These are phyloP conservation scores for Hydrolagus colliei DNA, from an alignment of 2,797 vertebrate genomes.

Conservation along the genomic window DNA sequence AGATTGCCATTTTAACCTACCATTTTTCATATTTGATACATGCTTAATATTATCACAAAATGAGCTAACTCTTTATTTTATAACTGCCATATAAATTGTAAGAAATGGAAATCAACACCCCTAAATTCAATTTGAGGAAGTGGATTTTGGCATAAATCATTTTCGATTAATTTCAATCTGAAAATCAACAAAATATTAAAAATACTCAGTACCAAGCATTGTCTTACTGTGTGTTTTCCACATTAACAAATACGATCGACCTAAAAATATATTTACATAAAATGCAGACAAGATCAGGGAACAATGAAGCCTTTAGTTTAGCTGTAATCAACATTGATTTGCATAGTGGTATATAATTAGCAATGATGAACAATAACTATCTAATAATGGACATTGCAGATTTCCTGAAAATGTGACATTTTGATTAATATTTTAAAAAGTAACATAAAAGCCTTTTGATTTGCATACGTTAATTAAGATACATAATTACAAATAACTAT, in stretches of 20 bases:
- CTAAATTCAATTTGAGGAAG: background rate
- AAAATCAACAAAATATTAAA: background rate
- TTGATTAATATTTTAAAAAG: slow-evolving; percentile 97
- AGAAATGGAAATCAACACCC: slow-evolving; percentile 8
- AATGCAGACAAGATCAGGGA: slow-evolving; percentile 99
- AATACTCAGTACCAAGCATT: slow-evolving; percentile 41
- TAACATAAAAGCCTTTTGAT: slow-evolving; percentile 83
- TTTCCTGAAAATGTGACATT: slow-evolving; percentile 96
- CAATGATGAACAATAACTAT: slow-evolving; percentile 99
- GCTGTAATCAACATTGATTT: slow-evolving; percentile 99
- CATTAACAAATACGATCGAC: slow-evolving; percentile 78
- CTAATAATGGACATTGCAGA: slow-evolving; percentile 99
- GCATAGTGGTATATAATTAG: slow-evolving; percentile 96
- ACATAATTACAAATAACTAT: slow-evolving; percentile 20
- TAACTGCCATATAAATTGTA: background rate
- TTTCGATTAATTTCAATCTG: slow-evolving; percentile 25
- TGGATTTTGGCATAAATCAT: slow-evolving; percentile 16
- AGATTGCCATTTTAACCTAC: background rate
- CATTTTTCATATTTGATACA: background rate
- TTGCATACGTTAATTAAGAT: slow-evolving; percentile 69
- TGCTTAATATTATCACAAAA: background rate
- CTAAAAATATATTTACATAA: slow-evolving; percentile 94
- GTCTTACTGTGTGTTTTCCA: slow-evolving; percentile 77
- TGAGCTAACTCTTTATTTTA: background rate
- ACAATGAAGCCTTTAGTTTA: slow-evolving; percentile 99